phyloP scores from a whole-genome alignment of 2,888 invertebrate species.

The Eupithecia subumbrata region DNA sequence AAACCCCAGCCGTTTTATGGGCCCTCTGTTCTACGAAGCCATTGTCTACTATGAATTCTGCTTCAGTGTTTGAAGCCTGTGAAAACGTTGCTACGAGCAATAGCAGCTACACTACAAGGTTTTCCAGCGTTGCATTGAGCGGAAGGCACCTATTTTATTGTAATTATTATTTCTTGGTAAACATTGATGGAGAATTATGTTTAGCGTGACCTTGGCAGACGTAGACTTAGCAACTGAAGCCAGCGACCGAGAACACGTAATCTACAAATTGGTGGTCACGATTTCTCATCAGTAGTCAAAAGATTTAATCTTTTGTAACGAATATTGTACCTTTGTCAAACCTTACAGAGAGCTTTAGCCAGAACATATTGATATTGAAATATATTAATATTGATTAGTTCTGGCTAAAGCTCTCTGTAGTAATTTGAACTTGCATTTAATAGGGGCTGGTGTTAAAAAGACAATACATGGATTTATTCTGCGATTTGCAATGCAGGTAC shows the following conservation, averaged over 20 bases:
- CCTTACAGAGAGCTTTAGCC: neutral
- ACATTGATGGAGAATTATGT: conserved; percentile 61
- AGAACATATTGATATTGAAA: no score
- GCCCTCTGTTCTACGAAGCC: conserved; percentile 35
- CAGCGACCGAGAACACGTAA: conserved; percentile 68
- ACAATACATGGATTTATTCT: conserved; percentile 21
- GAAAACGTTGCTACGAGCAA: conserved; percentile 50
- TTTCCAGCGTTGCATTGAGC: conserved; percentile 49
- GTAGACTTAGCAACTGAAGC: conserved; percentile 65
- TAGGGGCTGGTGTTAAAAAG: conserved; percentile 8
- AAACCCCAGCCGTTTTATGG: conserved; percentile 37
- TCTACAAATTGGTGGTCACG: conserved; percentile 70
- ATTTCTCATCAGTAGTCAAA: conserved; percentile 56
- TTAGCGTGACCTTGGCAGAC: conserved; percentile 71
- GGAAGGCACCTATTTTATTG: conserved; percentile 47
- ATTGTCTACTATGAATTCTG: conserved; percentile 43
- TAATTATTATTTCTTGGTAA: conserved; percentile 66
- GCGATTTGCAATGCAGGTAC: conserved; percentile 12
- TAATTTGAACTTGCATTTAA: neutral
- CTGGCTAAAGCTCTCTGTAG: neutral
- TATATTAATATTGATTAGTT: conserved; percentile 1
- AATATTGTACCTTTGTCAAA: conserved; percentile 2
- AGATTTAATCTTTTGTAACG: conserved; percentile 19
- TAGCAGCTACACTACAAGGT: conserved; percentile 40
- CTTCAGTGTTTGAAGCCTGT: conserved; percentile 47